phyloP scores from a whole-genome alignment of 2,113 vertebrate genomes.

The Clinocottus analis region DNA sequence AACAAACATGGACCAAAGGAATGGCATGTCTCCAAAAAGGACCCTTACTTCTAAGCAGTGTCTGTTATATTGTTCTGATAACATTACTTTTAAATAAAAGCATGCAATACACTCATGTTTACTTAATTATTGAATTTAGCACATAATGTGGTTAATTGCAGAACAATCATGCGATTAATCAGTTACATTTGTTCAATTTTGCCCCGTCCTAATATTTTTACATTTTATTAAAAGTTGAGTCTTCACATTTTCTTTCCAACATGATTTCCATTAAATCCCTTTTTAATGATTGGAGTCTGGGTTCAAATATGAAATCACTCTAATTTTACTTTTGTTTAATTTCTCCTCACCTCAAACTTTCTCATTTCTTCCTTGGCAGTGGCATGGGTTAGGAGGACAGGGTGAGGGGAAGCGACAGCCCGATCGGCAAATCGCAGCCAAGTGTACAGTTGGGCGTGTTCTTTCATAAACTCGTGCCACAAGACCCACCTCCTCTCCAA shows the following conservation, averaged over 20 bases:
- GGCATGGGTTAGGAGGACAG: constrained; percentile 59
- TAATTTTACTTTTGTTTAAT: background rate
- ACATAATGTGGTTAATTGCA: too few relatives aligned
- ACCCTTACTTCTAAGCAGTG: too few relatives aligned
- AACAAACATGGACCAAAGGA: too few relatives aligned
- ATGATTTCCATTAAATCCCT: background rate
- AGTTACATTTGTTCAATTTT: too few relatives aligned
- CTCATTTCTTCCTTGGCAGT: constrained; percentile 75
- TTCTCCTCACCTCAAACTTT: constrained; percentile 79
- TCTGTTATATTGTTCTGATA: too few relatives aligned
- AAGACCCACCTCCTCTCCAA: constrained; percentile 76
- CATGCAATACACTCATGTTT: too few relatives aligned
- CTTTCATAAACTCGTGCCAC: constrained; percentile 82
- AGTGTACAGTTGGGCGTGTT: constrained; percentile 75
- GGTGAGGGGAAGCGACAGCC: constrained; percentile 37
- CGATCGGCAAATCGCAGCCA: constrained; percentile 81
- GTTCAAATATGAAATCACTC: background rate
- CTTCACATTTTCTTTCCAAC: background rate
- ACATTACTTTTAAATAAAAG: too few relatives aligned
- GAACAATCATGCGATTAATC: too few relatives aligned
- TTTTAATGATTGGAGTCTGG: background rate
- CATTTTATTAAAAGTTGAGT: background rate
- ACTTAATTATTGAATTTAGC: too few relatives aligned
- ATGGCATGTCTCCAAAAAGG: too few relatives aligned
- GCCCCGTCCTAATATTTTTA: too few relatives aligned